Percentiles rank a stretch among this genome's conserved stretches.
phyloP scores from a whole-genome alignment of 2,797 vertebrate genomes.

The Mormyrops attenuatus region DNA sequence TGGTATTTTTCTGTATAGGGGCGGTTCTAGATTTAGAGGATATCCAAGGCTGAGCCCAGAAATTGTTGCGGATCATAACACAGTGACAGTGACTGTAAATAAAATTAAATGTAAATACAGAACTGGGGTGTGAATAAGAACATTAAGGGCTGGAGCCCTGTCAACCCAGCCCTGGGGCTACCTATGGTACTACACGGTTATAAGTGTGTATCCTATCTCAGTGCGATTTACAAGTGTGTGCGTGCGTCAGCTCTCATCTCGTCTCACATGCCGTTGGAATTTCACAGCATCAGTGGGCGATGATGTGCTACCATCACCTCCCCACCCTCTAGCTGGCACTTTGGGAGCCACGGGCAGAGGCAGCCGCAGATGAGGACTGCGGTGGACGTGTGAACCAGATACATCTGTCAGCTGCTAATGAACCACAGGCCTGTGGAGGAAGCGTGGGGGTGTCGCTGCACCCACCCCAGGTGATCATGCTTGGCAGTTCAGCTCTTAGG shows the following conservation, averaged over 20 bases:
- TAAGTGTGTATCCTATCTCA: not conserved
- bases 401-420: constrained; percentile 8
- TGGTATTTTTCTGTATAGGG: not conserved
- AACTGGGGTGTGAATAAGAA: not conserved
- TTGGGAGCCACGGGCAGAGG: not conserved
- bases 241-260: not conserved
- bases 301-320: not conserved
- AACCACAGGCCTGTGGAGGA: not conserved
- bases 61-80: not conserved
- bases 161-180: not conserved
- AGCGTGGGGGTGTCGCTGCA: not conserved
- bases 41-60: not conserved
- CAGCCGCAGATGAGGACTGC: not conserved
- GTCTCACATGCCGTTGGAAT: not conserved
- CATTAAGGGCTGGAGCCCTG: not conserved
- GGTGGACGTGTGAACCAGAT: not conserved
- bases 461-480: not conserved
- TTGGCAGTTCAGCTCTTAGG: not conserved
- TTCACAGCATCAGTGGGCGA: not conserved
- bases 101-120: not conserved
- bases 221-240: not conserved
- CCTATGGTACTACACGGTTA: not conserved
- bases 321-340: not conserved
- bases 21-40: not conserved
- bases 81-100: not conserved